phyloP scores from a whole-genome alignment of 2,113 vertebrate species.

The Clarias batrachus region DNA sequence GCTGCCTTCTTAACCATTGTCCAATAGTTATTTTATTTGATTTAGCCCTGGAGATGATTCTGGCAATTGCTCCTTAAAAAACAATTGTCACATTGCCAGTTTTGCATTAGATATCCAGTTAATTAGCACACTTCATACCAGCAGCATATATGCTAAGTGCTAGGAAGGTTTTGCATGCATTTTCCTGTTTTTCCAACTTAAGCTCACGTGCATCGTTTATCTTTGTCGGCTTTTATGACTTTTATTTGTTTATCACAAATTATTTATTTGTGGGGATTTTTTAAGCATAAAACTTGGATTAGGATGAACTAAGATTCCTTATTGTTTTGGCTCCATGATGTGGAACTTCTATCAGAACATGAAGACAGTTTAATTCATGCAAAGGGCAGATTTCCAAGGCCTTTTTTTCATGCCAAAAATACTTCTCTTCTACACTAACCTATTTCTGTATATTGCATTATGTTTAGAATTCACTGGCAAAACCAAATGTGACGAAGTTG shows the following conservation, averaged over 20 bases:
- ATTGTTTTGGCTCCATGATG: background rate
- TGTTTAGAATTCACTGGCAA: background rate
- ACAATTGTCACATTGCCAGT: too few species aligned
- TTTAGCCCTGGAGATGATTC: too few species aligned
- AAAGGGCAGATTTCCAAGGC: background rate
- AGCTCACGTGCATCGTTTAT: slow-evolving; percentile 20
- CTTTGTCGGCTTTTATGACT: too few species aligned
- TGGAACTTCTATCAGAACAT: slow-evolving; percentile 14
- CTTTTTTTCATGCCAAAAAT: background rate
- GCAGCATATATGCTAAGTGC: slow-evolving; percentile 7
- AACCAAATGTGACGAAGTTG: background rate
- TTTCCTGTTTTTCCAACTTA: slow-evolving; percentile 13
- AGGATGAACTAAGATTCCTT: background rate
- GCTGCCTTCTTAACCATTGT: too few species aligned
- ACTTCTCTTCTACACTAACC: background rate
- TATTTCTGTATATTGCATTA: background rate
- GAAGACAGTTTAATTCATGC: background rate
- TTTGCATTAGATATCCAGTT: too few species aligned
- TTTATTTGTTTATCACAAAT: too few species aligned
- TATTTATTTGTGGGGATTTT: slow-evolving; percentile 17
- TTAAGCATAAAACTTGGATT: slow-evolving; percentile 39
- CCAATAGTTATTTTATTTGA: too few species aligned
- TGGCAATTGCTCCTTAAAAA: too few species aligned
- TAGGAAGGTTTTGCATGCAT: slow-evolving; percentile 16
- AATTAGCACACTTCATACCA: background rate